Evolutionary conservation across 2,797 vertebrate species (phyloP).

Genomic region (Coregonus sp.): DNA sequence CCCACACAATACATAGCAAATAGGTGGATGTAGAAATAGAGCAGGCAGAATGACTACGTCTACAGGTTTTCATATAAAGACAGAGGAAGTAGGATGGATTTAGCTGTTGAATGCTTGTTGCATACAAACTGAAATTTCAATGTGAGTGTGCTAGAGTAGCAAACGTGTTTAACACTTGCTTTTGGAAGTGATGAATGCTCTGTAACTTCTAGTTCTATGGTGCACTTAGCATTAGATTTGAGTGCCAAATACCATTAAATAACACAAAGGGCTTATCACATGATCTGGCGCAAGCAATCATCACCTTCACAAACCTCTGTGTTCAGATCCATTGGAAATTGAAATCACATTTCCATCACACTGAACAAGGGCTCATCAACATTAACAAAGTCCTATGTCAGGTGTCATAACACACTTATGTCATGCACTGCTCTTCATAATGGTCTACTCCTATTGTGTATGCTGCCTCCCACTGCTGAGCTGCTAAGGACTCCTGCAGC

Average conservation of each 20-base stretch:
- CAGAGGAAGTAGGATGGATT: not conserved
- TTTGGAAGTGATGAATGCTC: not conserved
- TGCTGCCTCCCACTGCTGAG: not conserved
- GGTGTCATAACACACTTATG: not conserved
- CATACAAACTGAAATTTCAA: not conserved
- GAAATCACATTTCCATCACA: not conserved
- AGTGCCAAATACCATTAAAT: not conserved
- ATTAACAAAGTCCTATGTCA: not conserved
- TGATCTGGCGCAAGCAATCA: not conserved
- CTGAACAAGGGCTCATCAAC: not conserved
- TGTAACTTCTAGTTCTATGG: not conserved
- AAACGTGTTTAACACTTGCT: not conserved
- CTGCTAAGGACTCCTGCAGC: not conserved
- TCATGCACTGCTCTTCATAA: not conserved
- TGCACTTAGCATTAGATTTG: not conserved
- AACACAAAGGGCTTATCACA: not conserved
- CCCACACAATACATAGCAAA: constrained; percentile 27
- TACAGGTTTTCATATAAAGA: not conserved
- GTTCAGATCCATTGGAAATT: not conserved
- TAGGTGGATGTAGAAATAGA: not conserved
- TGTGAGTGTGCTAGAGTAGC: not conserved
- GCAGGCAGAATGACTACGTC: not conserved
- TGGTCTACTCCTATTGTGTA: not conserved
- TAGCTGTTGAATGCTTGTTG: not conserved
- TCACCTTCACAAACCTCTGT: not conserved